Evolutionary conservation across 2,888 invertebrate species (phyloP), one percentile per base, ranked within the genome.

Genomic region (Oithona nana): DNA sequence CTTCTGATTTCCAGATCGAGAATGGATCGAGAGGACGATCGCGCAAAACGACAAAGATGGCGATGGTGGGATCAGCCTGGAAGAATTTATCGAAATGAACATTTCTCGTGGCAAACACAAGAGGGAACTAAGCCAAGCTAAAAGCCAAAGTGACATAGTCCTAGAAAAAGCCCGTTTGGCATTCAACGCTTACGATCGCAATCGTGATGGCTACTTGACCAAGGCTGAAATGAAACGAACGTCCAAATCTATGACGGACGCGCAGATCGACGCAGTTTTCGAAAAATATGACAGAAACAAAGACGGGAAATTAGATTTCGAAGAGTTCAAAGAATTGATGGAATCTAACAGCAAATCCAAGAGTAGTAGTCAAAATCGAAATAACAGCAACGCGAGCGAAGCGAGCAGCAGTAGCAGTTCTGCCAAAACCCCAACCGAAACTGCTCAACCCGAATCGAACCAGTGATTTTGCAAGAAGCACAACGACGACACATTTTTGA

Each of bases 211-310:
- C 8, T 59, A 48, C 26, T 26, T 59, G 22, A 59, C 59, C 1
- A 59, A 59, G 49, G n/a, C 59, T 20, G 49, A 59, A 28, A 20
- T 59, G 8, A 48, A 49, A 49, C 24, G 29, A 50, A 59, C 59
- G 28, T 59, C 59, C 50, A 59, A 59, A 24, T 28, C n/a, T 16
- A 59, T 59, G 59, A 59, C 59, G 26, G 59, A 59, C n/a, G 59
- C 59, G 4, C 59, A 59, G 49, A 59, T 59, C 24, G 59, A 59
- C 26, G 59, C 59, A 1, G 59, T 59, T 26, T 59, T 59, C 50
- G 59, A 59, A 49, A 59, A 59, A 24, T 59, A 49, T n/a, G 59
- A 59, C 28, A 48, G 28, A 49, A 59, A 59, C 26, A 50, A 50
- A 26, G 59, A 59, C 26, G 59, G 59, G 11, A 59, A 29, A n/a